Conservation (phyloP, 2,797 vertebrate genomes). For the Falco cherrug region DNA sequence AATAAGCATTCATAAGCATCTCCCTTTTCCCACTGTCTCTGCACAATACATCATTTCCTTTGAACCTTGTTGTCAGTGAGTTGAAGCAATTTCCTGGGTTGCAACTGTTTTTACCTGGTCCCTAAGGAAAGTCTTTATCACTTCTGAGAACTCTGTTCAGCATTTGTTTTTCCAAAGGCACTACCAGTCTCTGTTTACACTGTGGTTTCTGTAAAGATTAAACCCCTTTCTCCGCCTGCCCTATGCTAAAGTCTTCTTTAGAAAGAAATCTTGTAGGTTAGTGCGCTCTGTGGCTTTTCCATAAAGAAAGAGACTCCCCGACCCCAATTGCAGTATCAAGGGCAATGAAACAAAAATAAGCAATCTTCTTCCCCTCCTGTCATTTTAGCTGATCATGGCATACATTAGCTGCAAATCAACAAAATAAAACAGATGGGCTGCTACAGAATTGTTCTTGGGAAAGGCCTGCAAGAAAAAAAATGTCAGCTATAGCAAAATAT, state of each 20-base stretch:
- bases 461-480: not conserved
- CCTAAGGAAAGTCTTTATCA: not conserved
- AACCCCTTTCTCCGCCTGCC: not conserved
- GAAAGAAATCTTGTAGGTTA: not conserved
- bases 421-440: slow-evolving; percentile 17
- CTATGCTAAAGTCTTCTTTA: not conserved
- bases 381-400: not conserved
- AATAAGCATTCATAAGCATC: not conserved
- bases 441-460: not conserved
- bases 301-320: not conserved
- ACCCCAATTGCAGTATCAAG: not conserved
- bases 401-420: not conserved
- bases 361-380: not conserved
- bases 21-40: not conserved
- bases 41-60: not conserved
- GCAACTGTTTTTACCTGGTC: not conserved
- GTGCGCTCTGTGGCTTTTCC: not conserved
- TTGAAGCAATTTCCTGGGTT: not conserved
- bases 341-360: not conserved
- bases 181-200: not conserved
- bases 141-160: not conserved
- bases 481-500: slow-evolving; percentile 24
- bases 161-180: not conserved
- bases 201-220: not conserved
- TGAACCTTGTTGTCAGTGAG: not conserved